phyloP scores from a whole-genome alignment of 23 tunicate species.

The Ciona savignyi region DNA sequence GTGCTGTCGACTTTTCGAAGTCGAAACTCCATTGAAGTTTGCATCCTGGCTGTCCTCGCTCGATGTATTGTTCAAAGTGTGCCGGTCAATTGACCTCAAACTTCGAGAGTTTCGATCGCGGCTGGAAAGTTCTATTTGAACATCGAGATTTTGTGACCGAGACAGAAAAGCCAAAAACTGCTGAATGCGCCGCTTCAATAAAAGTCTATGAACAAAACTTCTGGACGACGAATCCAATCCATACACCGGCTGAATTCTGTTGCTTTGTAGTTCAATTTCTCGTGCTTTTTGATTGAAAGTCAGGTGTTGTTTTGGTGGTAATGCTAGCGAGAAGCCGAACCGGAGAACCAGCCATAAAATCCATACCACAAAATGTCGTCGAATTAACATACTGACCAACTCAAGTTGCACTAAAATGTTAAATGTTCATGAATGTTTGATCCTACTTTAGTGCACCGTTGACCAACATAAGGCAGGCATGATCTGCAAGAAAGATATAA shows the following conservation, averaged over 20 bases:
- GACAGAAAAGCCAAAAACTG: neutral
- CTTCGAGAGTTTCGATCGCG: neutral
- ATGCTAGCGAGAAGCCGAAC: no score
- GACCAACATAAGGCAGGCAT: no score
- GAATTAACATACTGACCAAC: neutral
- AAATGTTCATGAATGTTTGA: no score
- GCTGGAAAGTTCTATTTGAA: neutral
- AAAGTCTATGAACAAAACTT: neutral
- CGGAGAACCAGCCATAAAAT: neutral
- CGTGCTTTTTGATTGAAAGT: no score
- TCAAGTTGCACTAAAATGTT: no score
- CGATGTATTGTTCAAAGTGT: neutral
- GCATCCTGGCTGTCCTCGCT: neutral
- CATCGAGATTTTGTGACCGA: neutral
- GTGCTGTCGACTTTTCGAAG: neutral
- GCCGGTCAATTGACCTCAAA: neutral
- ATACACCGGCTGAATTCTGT: neutral
- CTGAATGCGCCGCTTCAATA: neutral
- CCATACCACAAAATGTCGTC: neutral
- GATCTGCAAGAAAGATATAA: no score
- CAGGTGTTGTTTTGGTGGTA: no score
- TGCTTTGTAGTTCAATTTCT: neutral
- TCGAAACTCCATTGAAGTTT: neutral
- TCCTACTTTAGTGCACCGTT: no score
- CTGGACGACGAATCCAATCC: neutral